Evolutionary conservation across 2,113 vertebrate genomes (phyloP), one percentile per base, ranked within the genome.

Genomic region (Gracilinanus agilis): DNA sequence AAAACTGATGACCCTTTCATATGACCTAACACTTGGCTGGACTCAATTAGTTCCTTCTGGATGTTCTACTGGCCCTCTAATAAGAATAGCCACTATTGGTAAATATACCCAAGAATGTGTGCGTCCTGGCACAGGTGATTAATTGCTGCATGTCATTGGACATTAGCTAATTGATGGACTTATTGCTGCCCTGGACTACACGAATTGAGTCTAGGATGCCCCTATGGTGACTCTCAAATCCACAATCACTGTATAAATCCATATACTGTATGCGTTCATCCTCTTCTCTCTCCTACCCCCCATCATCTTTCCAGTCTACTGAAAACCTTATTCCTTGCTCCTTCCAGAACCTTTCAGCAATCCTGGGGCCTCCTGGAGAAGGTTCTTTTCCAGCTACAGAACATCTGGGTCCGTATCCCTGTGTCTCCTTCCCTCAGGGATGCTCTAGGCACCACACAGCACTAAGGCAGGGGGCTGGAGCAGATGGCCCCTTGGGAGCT

Each of bases 161-260:
- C 11, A 16, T 55, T 0, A 24, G n/a, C 27, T 11, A 56, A 40
- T 8, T 61, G 53, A 61, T 29, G 13, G 24, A 88, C 25, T 67
- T 67, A 34, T 13, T 0, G 58, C 40, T 0, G 3, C 89, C 25
- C 91, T 53, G 9, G 3, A 34, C 25, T n/a, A 9, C 1, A 21
- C 0, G n/a, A 54, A 56, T 56, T 92, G 67, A 6, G 34, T 93
- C 92, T 54, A 58, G 93, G 53, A 90, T 24, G 23, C 19, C n/a
- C n/a, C 54, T 89, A 44, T 27, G 40, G 54, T 1, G 53, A 53
- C 29, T 2, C 12, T 91, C 93, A 83, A 91, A 56, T 94, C 92
- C 89, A 94, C 53, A 29, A 29, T 24, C 19, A 94, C 95, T 94
- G 94, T 93, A 92, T n/a, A 40, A 91, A 91, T 96, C 95, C 34